Conservation (phyloP, 2,797 vertebrate genomes). For the Tragopan temminckii region DNA sequence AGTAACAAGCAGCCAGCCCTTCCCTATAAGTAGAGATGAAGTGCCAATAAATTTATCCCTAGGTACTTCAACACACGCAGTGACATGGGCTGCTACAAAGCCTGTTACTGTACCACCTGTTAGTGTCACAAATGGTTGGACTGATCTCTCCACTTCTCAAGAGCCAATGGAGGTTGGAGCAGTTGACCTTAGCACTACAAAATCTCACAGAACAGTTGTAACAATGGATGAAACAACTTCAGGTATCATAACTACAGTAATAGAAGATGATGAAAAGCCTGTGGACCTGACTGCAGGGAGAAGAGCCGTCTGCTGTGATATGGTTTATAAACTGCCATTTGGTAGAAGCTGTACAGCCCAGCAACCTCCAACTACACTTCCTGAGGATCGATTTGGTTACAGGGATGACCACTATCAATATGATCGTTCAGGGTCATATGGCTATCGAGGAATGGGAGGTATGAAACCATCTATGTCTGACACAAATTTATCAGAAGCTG, state of each 20-base stretch:
- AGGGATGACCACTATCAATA: constrained; percentile 92
- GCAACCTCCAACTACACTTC: constrained; percentile 89
- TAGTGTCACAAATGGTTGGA: constrained; percentile 83
- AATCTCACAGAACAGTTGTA: constrained; percentile 90
- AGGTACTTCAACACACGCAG: constrained; percentile 82
- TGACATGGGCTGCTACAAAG: constrained; percentile 76
- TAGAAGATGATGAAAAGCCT: constrained; percentile 94
- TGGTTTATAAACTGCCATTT: constrained; percentile 97
- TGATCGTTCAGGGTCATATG: constrained; percentile 85
- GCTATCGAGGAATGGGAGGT: constrained; percentile 88
- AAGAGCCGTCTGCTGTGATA: constrained; percentile 94
- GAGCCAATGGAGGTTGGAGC: constrained; percentile 83
- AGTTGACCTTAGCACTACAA: constrained; percentile 95
- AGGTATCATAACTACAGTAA: constrained; percentile 88
- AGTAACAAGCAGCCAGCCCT: constrained; percentile 80
- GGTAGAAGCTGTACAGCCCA: constrained; percentile 93
- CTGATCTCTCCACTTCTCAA: constrained; percentile 81
- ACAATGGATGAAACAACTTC: constrained; percentile 88
- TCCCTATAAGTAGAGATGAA: constrained; percentile 84
- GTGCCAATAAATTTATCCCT: constrained; percentile 94
- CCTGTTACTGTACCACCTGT: constrained; percentile 79
- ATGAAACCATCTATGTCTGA: constrained; percentile 93
- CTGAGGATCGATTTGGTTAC: constrained; percentile 91
- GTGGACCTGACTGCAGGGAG: constrained; percentile 95
- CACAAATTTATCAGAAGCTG: constrained; percentile 90